Evolutionary conservation across 1,140 invertebrate genomes (phyloP), one percentile per base, ranked within the genome.

Genomic region (Ylistrum balloti): DNA sequence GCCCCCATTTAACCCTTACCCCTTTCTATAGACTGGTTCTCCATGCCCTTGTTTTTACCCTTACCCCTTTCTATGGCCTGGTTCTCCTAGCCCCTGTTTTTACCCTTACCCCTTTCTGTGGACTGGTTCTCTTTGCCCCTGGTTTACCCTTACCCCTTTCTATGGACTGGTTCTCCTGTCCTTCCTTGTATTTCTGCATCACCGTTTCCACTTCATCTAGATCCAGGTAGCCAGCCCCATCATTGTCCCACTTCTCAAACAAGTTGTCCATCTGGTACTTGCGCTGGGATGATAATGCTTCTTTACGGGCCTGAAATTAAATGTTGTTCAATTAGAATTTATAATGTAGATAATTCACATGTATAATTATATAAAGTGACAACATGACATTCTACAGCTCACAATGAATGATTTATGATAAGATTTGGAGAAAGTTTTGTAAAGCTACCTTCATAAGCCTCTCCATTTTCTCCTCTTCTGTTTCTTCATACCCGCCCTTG

Each of bases 211-310:
- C 93, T 86, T 96, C 95, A 5, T 96, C 95, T 48, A 95, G n/a
- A 35, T 96, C 95, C 13, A 96, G 93, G 88, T 93, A 96, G 0
- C 96, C 96, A 38, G 95, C 95, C 0, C 95, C 95, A 86, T 96
- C 96, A 91, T 96, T 96, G 91, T 96, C 96, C 96, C 96, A 96
- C 88, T 95, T 96, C 90, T 96, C 95, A 95, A 96, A 96, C 92
- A 96, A 90, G 32, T 92, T 90, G 90, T 96, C 95, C 35, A 96
- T 90, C 89, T 93, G 88, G 38, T 93, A 88, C 89, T 96, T 96
- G 13, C 95, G 91, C 85, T 96, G 95, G 15, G 94, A 93, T 17
- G 94, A 94, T 74, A 94, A 88, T 0, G 93, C 93, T 45, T 96
- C 95, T 88, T 94, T 94, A 33, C 94, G 92, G 0, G 95, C 95